Conservation (phyloP, 2,888 invertebrate genomes). For the Pecten maximus region DNA sequence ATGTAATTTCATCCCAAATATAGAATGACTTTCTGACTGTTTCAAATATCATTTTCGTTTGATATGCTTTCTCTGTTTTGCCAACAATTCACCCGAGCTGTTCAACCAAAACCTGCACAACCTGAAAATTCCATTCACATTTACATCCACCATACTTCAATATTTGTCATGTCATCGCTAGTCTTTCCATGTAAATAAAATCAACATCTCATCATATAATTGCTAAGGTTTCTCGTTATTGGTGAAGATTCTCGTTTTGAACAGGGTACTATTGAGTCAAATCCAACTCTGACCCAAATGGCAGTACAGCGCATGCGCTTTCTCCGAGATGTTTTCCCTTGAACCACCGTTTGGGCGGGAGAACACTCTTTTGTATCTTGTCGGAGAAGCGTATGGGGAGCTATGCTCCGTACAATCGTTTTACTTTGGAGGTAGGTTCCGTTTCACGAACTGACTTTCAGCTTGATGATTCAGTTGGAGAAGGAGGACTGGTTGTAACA, state of each 20-base stretch:
- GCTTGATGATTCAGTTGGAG: neutral
- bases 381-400: constrained; percentile 26
- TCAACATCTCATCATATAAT: constrained; percentile 20
- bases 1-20: neutral
- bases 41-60: neutral
- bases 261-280: constrained; percentile 28
- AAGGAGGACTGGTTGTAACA: neutral
- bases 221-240: constrained; percentile 18
- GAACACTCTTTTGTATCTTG: constrained; percentile 15
- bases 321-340: neutral
- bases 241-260: neutral
- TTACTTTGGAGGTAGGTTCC: constrained; percentile 23
- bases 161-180: neutral
- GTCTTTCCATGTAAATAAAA: neutral
- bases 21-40: neutral
- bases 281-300: constrained; percentile 3
- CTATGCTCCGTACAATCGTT: constrained; percentile 26
- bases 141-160: neutral
- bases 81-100: neutral
- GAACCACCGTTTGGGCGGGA: constrained; percentile 11
- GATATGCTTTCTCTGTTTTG: neutral
- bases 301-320: constrained; percentile 4
- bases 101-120: neutral
- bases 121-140: neutral
- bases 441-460: constrained; percentile 26